Conservation (phyloP, 2,797 vertebrate species). For the Arremon brunneinucha region DNA sequence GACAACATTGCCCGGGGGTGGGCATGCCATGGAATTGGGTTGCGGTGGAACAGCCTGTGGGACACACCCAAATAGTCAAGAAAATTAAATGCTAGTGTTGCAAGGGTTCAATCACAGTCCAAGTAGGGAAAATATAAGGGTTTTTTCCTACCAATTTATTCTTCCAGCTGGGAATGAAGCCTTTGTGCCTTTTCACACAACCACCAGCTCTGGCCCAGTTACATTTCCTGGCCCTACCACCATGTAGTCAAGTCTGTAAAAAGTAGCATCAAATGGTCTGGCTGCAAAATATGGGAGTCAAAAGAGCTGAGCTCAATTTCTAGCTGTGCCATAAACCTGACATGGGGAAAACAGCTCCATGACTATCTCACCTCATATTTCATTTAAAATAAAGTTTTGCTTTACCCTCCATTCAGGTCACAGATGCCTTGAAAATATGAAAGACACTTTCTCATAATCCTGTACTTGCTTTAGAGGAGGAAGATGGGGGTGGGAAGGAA, state of each 20-base stretch:
- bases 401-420: background rate
- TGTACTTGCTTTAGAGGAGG: background rate
- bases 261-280: background rate
- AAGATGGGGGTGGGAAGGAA: accelerated
- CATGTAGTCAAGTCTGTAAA: accelerated
- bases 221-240: background rate
- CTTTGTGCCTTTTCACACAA: background rate
- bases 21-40: conserved; percentile 13
- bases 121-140: background rate
- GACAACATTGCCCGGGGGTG: background rate
- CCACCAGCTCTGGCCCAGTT: background rate
- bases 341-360: background rate
- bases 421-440: background rate
- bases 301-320: background rate
- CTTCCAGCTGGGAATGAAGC: background rate
- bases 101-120: background rate
- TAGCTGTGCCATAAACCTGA: background rate
- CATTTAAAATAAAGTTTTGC: background rate
- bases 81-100: conserved; percentile 18
- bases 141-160: background rate
- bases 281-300: background rate
- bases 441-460: background rate
- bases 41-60: background rate
- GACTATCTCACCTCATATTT: background rate
- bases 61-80: conserved; percentile 21